These are phyloP conservation scores for Ptychochromis oligacanthus DNA, from an alignment of 2,113 vertebrate genomes.

Conservation along the genomic window DNA sequence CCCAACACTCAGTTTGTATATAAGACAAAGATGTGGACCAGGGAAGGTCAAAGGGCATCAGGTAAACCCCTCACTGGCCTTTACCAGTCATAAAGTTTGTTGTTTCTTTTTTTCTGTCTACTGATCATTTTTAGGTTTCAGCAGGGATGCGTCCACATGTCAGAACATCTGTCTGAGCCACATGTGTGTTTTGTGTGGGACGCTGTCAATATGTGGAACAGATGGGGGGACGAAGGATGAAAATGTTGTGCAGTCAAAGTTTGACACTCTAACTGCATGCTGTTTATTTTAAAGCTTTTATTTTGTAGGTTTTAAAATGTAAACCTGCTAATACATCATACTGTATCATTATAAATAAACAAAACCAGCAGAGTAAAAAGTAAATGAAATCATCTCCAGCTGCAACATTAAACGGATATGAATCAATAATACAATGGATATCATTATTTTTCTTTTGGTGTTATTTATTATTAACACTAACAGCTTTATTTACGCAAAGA, in stretches of 20 bases:
- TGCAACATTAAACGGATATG: neutral
- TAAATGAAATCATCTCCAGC: neutral
- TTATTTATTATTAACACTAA: too few relatives aligned
- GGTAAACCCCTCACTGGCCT: neutral
- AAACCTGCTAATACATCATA: neutral
- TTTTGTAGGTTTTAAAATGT: neutral
- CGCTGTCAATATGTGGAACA: too few relatives aligned
- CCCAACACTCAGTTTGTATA: neutral
- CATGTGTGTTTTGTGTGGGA: too few relatives aligned
- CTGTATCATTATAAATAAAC: neutral
- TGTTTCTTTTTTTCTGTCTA: too few relatives aligned
- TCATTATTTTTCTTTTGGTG: too few relatives aligned
- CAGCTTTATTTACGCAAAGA: too few relatives aligned
- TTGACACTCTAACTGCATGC: neutral
- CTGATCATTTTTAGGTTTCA: too few relatives aligned
- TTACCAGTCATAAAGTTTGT: neutral
- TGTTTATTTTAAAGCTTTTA: neutral
- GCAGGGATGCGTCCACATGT: too few relatives aligned
- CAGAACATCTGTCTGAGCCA: neutral
- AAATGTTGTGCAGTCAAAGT: neutral
- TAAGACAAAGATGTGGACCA: neutral
- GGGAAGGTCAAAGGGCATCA: neutral
- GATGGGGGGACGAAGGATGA: too few relatives aligned
- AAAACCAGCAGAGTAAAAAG: accelerated
- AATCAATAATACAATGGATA: neutral